These are phyloP conservation scores for Catostylus mosaicus DNA, from an alignment of 30 jellyfish, hydroid and myxozoan species.

Conservation along the genomic window DNA sequence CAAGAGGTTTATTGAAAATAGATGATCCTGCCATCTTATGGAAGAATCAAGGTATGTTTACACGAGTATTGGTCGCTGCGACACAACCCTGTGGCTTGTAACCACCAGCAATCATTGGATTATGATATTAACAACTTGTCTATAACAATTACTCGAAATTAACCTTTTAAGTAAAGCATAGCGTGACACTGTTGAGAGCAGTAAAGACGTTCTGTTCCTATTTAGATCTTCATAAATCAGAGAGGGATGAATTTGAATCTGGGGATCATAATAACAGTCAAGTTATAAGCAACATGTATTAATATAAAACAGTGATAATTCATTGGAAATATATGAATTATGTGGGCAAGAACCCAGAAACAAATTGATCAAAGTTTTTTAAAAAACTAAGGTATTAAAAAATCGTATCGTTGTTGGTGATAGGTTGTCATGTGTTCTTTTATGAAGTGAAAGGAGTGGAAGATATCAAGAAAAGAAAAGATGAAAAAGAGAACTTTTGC, in stretches of 20 bases:
- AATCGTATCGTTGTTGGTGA: too few species aligned
- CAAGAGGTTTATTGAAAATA: not conserved
- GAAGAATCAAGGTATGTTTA: not conserved
- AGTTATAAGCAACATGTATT: not conserved
- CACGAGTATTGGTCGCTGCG: not conserved
- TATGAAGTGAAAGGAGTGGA: too few species aligned
- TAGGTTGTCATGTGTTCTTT: too few species aligned
- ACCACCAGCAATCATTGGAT: constrained; percentile 14
- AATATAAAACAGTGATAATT: not conserved
- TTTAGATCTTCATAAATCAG: too few species aligned
- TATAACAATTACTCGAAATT: not conserved
- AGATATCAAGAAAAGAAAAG: too few species aligned
- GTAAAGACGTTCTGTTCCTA: not conserved
- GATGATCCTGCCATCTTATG: not conserved
- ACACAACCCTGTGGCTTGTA: not conserved
- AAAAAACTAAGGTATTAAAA: too few species aligned
- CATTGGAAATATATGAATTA: too few species aligned
- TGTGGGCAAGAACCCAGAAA: too few species aligned
- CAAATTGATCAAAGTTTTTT: too few species aligned
- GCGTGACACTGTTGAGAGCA: not conserved
- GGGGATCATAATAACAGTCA: not conserved
- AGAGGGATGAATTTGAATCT: not conserved
- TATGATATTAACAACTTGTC: constrained; percentile 8
- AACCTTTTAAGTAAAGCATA: constrained; percentile 1
- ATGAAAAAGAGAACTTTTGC: too few species aligned